Conservation (phyloP, 2,797 vertebrate species). For the Halcyon chelicuti region DNA sequence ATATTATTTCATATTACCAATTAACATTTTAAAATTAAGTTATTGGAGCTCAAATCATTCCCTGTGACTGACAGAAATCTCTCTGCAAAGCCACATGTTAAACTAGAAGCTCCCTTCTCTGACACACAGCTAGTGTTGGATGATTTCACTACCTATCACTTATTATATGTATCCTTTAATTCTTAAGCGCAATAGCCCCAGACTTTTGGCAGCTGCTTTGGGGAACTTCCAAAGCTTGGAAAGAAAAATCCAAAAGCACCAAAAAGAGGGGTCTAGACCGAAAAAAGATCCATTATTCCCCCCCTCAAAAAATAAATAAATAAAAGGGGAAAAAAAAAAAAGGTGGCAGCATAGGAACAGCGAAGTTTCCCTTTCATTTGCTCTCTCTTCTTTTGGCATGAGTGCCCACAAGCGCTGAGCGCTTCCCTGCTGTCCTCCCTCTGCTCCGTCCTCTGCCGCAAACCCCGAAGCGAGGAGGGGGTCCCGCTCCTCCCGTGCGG, state of each 20-base stretch:
- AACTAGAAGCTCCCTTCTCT: not conserved
- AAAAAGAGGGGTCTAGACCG: not conserved
- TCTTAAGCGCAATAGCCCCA: conserved; percentile 45
- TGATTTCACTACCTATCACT: conserved; percentile 44
- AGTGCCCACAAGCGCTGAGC: not conserved
- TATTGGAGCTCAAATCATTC: not conserved
- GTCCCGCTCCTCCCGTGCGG: not conserved
- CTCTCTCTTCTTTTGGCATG: not conserved
- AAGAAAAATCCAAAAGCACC: not conserved
- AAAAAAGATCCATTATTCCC: not conserved
- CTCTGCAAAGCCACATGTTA: not conserved
- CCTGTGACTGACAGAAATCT: not conserved
- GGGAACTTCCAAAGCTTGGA: not conserved
- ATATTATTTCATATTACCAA: not conserved
- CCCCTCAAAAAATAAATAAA: not conserved
- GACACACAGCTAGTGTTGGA: not conserved
- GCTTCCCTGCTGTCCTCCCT: not conserved
- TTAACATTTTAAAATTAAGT: conserved; percentile 23
- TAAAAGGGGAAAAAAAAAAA: rapidly evolving
- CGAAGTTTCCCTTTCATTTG: not conserved
- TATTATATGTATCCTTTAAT: conserved; percentile 41
- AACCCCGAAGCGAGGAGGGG: not conserved
- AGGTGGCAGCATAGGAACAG: not conserved
- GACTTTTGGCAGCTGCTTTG: not conserved
- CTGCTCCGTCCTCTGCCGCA: not conserved